Base-by-base conservation (phyloP, 2,797 vertebrate species). In the Arctocebus calabarensis region DNA sequence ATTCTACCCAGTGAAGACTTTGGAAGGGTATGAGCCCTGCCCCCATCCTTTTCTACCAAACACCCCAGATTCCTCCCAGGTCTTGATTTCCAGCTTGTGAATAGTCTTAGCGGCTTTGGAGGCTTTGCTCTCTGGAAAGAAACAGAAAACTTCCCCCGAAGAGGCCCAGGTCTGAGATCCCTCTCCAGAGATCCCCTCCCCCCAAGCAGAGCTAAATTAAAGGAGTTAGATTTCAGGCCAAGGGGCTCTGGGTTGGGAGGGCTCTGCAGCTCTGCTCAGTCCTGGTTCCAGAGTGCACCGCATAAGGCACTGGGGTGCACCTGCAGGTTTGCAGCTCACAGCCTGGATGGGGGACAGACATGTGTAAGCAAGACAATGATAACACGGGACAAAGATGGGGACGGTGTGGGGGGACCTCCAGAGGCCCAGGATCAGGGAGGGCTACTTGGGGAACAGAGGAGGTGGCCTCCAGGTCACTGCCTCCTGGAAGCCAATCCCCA, bases 141-240 rank as follows among this genome's bases (percentile, higher is more conserved):
- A 91, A 52, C 29, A 32, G 43, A 91, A 81, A 57, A 0, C 14
- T 68, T 87, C 12, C 59, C 37, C 57, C 7, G 29, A 77, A 91
- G 45, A 52, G 43, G 29, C 59, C 17, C 40, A 88, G n/a, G 55
- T 94, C 68, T 83, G 90, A 85, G 59, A 37, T 32, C 2, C 62
- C n/a, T 57, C 8, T 11, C 2, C 0, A 0, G 62, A 27, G 16
- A 1, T 32, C 14, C 48, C 16, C 48, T 52, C 16, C 48, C 14
- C 48, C 16, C 48, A 52, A 52, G 48, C 3, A 4, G 48, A 52
- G 48, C 48, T 52, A 52, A 52, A 10, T 48, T 22, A 11, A 64
- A 59, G 55, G 17, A 32, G 94, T 93, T 83, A 89, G 73, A 90
- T 59, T 89, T 81, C 84, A 84, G 66, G 66, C n/a, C 75, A 66